These are phyloP conservation scores for Xestia sexstrigata DNA, from an alignment of 2,888 invertebrate species.

Conservation along the genomic window DNA sequence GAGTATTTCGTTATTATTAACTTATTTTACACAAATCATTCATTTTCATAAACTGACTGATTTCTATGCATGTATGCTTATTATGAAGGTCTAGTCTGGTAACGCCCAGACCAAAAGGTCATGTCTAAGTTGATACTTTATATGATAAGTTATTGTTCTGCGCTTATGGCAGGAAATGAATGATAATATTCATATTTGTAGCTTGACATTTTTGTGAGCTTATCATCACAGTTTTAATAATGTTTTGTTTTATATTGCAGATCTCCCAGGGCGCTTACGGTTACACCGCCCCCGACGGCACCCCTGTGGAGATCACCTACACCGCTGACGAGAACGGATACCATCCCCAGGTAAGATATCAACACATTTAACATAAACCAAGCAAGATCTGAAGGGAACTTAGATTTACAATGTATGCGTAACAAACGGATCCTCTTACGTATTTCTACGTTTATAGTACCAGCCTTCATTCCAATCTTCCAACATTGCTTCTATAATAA, in stretches of 20 bases:
- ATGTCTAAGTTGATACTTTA: not conserved
- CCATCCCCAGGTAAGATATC: constrained; percentile 88
- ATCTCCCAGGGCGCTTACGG: constrained; percentile 88
- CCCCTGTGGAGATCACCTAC: constrained; percentile 89
- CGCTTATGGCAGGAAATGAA: not conserved
- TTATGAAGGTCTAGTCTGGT: not conserved
- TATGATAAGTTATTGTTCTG: not conserved
- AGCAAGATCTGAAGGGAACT: not conserved
- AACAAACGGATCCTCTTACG: not conserved
- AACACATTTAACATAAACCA: constrained; percentile 2
- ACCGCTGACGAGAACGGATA: constrained; percentile 93
- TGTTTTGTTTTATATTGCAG: constrained; percentile 60
- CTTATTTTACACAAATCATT: not conserved
- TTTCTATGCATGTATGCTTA: not conserved
- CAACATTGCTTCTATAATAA: constrained; percentile 9
- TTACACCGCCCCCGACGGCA: constrained; percentile 90
- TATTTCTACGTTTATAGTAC: constrained; percentile 3
- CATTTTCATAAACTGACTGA: not conserved
- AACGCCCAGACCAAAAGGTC: not conserved
- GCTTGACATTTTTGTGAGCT: not conserved
- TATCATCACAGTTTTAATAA: not conserved
- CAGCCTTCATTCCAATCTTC: constrained; percentile 19
- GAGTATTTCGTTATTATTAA: constrained; percentile 61
- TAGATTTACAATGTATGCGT: not conserved
- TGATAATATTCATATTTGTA: not conserved